Evolutionary conservation across 2,113 vertebrate species (phyloP).

Genomic region (Echinops telfairi): DNA sequence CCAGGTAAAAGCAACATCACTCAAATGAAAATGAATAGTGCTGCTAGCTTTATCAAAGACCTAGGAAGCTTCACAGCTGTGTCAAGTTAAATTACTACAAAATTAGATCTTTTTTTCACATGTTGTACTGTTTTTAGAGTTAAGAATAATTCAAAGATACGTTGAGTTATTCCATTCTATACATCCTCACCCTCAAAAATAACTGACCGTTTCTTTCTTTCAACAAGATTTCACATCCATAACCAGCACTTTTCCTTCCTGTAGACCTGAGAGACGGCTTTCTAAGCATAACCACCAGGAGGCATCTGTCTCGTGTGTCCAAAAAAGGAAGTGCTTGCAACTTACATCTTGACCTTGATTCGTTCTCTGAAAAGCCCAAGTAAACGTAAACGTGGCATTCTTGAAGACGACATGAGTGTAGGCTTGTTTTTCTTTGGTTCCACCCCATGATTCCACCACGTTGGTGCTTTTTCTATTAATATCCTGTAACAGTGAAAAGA

Average conservation of each 20-base stretch:
- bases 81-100: neutral
- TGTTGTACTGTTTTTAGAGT: neutral
- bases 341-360: constrained; percentile 95
- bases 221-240: neutral
- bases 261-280: neutral
- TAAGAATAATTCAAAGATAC: neutral
- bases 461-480: constrained; percentile 95
- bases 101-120: constrained; percentile 35
- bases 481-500: constrained; percentile 88
- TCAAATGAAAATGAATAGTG: neutral
- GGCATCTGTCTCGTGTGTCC: neutral
- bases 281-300: neutral
- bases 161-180: neutral
- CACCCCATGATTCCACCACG: constrained; percentile 97
- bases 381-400: constrained; percentile 96
- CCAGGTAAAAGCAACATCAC: neutral
- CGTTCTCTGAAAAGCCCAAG: constrained; percentile 98
- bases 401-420: constrained; percentile 95
- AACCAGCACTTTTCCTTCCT: neutral
- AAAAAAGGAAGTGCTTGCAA: constrained; percentile 56
- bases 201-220: neutral
- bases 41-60: neutral
- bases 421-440: constrained; percentile 93
- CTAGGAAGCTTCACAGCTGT: neutral
- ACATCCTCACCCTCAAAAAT: neutral